These are phyloP conservation scores for Blennius ocellaris DNA, from an alignment of 2,113 vertebrate species.

Conservation along the genomic window DNA sequence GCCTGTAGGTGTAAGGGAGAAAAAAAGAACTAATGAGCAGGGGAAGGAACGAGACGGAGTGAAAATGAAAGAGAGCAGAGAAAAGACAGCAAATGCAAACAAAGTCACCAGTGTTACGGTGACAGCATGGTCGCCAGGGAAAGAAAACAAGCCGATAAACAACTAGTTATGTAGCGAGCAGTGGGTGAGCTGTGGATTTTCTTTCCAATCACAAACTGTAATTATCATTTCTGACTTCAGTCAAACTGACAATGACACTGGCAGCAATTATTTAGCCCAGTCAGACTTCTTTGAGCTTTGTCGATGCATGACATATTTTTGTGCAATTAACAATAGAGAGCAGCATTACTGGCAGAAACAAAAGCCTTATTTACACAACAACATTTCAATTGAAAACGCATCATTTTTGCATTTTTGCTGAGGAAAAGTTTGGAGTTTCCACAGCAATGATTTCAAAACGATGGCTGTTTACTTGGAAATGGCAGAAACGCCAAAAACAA, in stretches of 20 bases:
- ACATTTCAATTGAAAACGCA: too few species aligned
- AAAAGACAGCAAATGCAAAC: neutral
- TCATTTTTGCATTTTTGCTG: too few species aligned
- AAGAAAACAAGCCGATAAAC: neutral
- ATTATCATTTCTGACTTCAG: neutral
- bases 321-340: too few species aligned
- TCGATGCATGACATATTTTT: neutral
- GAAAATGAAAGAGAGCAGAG: neutral
- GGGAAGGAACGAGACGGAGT: slow-evolving; percentile 11
- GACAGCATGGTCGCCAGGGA: neutral
- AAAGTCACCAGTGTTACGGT: neutral
- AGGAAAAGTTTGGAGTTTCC: too few species aligned
- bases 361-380: too few species aligned
- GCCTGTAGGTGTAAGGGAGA: neutral
- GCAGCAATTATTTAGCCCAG: neutral
- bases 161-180: neutral
- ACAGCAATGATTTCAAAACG: too few species aligned
- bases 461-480: too few species aligned
- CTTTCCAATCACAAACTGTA: neutral
- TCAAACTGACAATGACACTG: neutral
- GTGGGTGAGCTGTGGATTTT: neutral
- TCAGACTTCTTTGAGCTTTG: neutral
- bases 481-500: too few species aligned
- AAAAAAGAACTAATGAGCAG: slow-evolving; percentile 6
- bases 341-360: too few species aligned